Percentiles rank a stretch among this genome's conserved stretches.
These are phyloP conservation scores for Lamprologus speciosus DNA, from an alignment of 2,113 vertebrate genomes.

Conservation along the genomic window DNA sequence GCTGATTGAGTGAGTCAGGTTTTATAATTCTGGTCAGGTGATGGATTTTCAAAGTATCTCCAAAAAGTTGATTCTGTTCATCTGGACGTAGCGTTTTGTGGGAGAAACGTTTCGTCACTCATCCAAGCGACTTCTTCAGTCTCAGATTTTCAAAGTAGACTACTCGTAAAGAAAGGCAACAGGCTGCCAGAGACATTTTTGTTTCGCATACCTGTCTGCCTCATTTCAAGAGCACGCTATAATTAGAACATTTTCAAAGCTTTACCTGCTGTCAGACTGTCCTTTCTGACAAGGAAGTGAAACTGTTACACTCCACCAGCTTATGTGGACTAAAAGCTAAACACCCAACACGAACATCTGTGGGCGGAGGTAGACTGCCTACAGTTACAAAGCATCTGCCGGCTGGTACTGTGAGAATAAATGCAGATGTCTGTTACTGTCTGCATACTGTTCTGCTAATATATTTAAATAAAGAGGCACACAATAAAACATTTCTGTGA, in stretches of 20 bases:
- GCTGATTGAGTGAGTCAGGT: not conserved
- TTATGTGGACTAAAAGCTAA: not conserved
- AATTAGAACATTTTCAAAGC: not conserved
- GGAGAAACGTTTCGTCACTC: rapidly evolving
- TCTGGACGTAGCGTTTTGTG: not conserved
- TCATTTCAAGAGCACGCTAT: not conserved
- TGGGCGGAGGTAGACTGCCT: not conserved
- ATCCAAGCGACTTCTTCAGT: not conserved
- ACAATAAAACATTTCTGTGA: not conserved
- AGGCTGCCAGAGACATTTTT: not conserved
- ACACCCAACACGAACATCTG: not conserved
- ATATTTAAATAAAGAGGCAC: not conserved
- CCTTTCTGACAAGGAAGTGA: not conserved
- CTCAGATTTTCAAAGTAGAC: not conserved
- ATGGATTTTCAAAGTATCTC: not conserved
- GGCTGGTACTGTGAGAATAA: not conserved
- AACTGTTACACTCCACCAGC: not conserved
- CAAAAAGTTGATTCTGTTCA: not conserved
- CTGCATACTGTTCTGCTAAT: not conserved
- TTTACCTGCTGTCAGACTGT: not conserved
- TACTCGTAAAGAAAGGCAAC: not conserved
- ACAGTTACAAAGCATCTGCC: not conserved
- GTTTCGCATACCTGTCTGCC: not conserved
- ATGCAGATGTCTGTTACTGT: not conserved
- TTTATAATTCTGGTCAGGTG: not conserved